Evolutionary conservation across 2,888 invertebrate species (phyloP).

Genomic region (Eilema caniola): DNA sequence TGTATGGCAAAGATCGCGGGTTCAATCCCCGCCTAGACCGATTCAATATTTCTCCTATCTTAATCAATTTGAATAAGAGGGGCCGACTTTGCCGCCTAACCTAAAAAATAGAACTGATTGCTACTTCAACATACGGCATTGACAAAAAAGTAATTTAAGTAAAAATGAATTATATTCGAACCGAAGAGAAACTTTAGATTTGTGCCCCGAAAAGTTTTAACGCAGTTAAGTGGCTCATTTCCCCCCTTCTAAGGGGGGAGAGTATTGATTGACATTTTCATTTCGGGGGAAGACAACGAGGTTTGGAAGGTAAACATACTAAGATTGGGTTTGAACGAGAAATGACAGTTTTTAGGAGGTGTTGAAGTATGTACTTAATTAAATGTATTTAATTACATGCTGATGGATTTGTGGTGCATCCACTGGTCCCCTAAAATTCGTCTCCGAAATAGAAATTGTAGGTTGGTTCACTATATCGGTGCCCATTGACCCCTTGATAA

Average conservation of each 20-base stretch:
- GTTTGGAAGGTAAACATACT: background rate
- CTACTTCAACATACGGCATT: background rate
- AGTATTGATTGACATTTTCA: conserved; percentile 19
- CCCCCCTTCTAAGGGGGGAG: background rate
- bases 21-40: too few species aligned
- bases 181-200: conserved; percentile 6
- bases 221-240: conserved; percentile 14
- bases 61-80: too few species aligned
- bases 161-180: conserved; percentile 9
- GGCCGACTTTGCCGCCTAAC: background rate
- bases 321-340: background rate
- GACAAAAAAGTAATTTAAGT: conserved; percentile 12
- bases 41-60: too few species aligned
- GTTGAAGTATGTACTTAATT: background rate
- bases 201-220: conserved; percentile 11
- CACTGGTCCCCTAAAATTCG: too few species aligned
- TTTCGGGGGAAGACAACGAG: conserved; percentile 9
- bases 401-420: too few species aligned
- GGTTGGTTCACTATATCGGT: too few species aligned
- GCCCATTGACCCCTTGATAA: too few species aligned
- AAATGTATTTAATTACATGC: too few species aligned
- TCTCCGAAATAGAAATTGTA: too few species aligned
- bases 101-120: background rate
- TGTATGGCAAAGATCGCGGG: too few species aligned
- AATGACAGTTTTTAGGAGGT: background rate